Base-by-base conservation (phyloP, 2,888 invertebrate species). In the Metopia argyrocephala region DNA sequence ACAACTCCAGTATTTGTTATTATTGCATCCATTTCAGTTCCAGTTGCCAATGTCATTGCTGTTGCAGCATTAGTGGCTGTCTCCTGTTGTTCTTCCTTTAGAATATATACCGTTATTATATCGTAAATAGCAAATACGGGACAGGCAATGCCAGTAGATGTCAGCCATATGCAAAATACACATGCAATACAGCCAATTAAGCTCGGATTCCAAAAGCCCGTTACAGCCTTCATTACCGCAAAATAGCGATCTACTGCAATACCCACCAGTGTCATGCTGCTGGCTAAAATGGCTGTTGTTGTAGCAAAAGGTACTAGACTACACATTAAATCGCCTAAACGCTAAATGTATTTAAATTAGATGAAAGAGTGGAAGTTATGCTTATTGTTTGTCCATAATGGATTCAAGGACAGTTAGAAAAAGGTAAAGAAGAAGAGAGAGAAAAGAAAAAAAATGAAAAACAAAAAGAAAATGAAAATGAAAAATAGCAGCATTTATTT, bases 221-320 rank as follows among this genome's bases (percentile, higher is more conserved):
- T 87, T n/a, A 91, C 85, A 0, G 91, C 89, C 50, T 90, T 89
- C 65, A 91, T 91, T 1, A 92, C 90, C 50, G 91, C 92, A 86
- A 90, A 88, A 82, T 93, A 93, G 64, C 93, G 90, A 85, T 93
- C 93, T 65, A 93, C 81, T 2, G 93, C 93, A 21, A 93, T 92
- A 18, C 91, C 90, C 12, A 92, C 90, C 20, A 93, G 86, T 1
- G 92, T 91, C 64, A 92, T 86, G 15, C 92, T 92, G 83, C 92
- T 92, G 2, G 90, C 91, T 45, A 92, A 85, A 46, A 92, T 89
- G 2, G 92, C 91, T 0, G 90, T 88, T 1, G 92, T 91, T 84
- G 92, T 92, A 1, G 91, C 84, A 84, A 91, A 91, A 2, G 93
- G 93, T 64, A 92, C 87, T 38, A 91, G 86, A 21, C 88, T 87